phyloP scores from a whole-genome alignment of 2,888 invertebrate species.

The Microctonus brassicae region DNA sequence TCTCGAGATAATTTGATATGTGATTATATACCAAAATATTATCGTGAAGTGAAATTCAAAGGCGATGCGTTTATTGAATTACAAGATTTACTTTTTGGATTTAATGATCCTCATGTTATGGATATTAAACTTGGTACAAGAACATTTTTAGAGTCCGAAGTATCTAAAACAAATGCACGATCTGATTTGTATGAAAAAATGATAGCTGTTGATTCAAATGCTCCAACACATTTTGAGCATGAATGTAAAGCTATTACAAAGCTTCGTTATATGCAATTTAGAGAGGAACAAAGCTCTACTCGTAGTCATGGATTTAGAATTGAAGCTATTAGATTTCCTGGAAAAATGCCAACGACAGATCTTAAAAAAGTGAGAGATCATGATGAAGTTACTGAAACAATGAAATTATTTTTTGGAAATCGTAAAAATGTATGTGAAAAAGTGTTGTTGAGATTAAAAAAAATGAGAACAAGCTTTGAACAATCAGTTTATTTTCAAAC shows the following conservation, averaged over 20 bases:
- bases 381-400: conserved; percentile 80
- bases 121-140: conserved; percentile 97
- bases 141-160: conserved; percentile 96
- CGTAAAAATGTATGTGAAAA: conserved; percentile 77
- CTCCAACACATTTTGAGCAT: conserved; percentile 89
- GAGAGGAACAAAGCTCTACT: conserved; percentile 94
- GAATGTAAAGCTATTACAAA: conserved; percentile 89
- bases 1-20: conserved; percentile 80
- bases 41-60: conserved; percentile 84
- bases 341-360: conserved; percentile 86
- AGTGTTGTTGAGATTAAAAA: conserved; percentile 80
- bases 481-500: conserved; percentile 85
- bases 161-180: conserved; percentile 86
- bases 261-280: conserved; percentile 95
- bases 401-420: conserved; percentile 81
- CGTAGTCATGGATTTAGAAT: conserved; percentile 94
- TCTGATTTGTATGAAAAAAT: conserved; percentile 95
- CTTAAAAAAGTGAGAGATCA: conserved; percentile 88
- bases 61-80: conserved; percentile 93
- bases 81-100: conserved; percentile 92
- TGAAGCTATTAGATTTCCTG: conserved; percentile 92
- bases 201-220: conserved; percentile 89
- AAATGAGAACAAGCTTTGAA: conserved; percentile 85
- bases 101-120: conserved; percentile 94
- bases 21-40: conserved; percentile 86